A percentile compares a stretch with the other conserved stretches of the same genome.
Evolutionary conservation across 2,113 vertebrate species (phyloP).

Genomic region (Synodontis membranacea): DNA sequence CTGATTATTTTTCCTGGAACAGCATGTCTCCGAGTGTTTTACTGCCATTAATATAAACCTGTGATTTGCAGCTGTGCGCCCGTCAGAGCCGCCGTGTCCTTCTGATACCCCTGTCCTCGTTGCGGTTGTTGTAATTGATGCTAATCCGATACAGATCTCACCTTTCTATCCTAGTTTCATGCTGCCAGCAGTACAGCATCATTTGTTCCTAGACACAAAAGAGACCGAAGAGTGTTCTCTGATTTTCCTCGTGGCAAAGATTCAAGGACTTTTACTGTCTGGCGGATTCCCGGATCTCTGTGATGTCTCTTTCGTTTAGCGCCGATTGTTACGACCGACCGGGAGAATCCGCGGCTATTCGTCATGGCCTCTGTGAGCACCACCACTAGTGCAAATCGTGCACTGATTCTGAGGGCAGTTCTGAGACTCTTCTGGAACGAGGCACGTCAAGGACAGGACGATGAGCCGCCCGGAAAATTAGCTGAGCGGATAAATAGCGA

Average conservation of each 20-base stretch:
- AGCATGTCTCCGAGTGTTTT: neutral
- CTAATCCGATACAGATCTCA: neutral
- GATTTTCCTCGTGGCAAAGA: slow-evolving; percentile 26
- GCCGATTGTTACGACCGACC: neutral
- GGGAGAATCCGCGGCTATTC: neutral
- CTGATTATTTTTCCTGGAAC: neutral
- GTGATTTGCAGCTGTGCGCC: neutral
- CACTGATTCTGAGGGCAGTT: neutral
- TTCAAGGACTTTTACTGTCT: slow-evolving; percentile 15
- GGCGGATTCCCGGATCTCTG: neutral
- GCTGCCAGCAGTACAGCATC: neutral
- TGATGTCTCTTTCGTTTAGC: slow-evolving; percentile 10
- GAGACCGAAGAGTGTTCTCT: neutral
- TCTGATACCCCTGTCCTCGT: neutral
- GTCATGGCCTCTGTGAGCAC: neutral
- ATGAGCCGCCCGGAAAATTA: neutral
- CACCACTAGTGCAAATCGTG: neutral
- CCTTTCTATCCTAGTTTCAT: neutral
- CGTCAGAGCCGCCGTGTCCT: neutral
- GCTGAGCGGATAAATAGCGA: neutral
- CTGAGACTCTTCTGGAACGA: neutral
- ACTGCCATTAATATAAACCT: neutral
- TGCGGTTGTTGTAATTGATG: neutral
- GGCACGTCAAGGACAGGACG: neutral
- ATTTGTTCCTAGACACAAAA: slow-evolving; percentile 3